phyloP scores from a whole-genome alignment of 2,797 vertebrate species.

The Poecilia wingei region DNA sequence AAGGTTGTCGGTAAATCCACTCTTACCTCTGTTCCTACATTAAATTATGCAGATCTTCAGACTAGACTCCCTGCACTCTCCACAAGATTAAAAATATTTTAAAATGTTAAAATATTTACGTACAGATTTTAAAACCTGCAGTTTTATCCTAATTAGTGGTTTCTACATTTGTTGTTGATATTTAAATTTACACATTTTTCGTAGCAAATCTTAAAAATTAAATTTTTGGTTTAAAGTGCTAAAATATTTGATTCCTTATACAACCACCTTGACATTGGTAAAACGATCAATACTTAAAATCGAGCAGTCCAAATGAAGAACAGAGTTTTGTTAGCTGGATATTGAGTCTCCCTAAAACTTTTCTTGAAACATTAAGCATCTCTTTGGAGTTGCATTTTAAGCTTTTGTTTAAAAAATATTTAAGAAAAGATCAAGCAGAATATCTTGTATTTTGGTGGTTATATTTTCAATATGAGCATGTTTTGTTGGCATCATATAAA shows the following conservation, averaged over 20 bases:
- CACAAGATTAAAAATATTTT: neutral
- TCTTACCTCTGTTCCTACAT: neutral
- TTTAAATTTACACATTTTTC: conserved; percentile 39
- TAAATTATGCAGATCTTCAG: neutral
- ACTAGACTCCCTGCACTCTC: neutral
- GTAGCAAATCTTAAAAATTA: neutral
- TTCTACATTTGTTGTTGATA: neutral
- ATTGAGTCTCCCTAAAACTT: neutral
- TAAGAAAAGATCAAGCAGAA: conserved; percentile 61
- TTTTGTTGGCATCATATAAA: conserved; percentile 85
- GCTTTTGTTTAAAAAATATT: conserved; percentile 6
- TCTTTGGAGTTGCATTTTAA: neutral
- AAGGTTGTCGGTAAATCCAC: neutral
- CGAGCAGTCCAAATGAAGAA: neutral
- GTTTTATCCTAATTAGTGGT: neutral
- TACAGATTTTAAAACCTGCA: neutral
- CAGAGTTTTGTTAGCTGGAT: neutral
- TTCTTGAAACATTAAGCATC: neutral
- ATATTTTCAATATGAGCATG: conserved; percentile 86
- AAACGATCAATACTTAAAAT: neutral
- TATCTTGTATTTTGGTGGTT: conserved; percentile 78
- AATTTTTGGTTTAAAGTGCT: neutral
- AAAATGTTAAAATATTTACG: too few relatives aligned
- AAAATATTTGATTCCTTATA: neutral
- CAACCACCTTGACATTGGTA: neutral